Evolutionary conservation across 2,113 vertebrate species (phyloP).

Genomic region (Ciconia stormi): DNA sequence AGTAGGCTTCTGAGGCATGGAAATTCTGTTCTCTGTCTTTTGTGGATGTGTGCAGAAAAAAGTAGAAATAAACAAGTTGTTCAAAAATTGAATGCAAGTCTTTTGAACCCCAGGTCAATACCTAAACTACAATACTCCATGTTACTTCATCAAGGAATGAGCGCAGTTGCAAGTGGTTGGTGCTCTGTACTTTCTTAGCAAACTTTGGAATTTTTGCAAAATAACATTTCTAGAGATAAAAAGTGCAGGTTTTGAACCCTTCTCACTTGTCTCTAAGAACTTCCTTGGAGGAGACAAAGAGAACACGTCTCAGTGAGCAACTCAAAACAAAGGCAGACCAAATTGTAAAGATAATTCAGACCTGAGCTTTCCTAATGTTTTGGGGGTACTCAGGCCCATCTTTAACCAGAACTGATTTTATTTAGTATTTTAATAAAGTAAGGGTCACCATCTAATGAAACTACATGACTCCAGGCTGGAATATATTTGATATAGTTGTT

Average conservation of each 20-base stretch:
- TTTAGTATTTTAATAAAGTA: neutral
- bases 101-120: neutral
- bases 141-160: neutral
- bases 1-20: neutral
- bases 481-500: neutral
- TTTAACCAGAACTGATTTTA: neutral
- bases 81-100: neutral
- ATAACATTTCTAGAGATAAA: neutral
- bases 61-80: neutral
- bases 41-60: neutral
- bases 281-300: neutral
- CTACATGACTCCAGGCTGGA: neutral
- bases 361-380: neutral
- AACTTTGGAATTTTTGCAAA: neutral
- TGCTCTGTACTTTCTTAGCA: neutral
- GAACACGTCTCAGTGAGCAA: neutral
- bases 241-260: neutral
- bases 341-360: neutral
- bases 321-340: neutral
- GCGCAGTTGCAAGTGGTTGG: neutral
- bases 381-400: neutral
- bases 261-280: neutral
- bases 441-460: neutral
- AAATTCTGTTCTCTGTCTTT: neutral
- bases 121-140: neutral